Evolutionary conservation across 2,888 invertebrate genomes (phyloP), one percentile per base, ranked within the genome.

Genomic region (Melieria crassipennis): DNA sequence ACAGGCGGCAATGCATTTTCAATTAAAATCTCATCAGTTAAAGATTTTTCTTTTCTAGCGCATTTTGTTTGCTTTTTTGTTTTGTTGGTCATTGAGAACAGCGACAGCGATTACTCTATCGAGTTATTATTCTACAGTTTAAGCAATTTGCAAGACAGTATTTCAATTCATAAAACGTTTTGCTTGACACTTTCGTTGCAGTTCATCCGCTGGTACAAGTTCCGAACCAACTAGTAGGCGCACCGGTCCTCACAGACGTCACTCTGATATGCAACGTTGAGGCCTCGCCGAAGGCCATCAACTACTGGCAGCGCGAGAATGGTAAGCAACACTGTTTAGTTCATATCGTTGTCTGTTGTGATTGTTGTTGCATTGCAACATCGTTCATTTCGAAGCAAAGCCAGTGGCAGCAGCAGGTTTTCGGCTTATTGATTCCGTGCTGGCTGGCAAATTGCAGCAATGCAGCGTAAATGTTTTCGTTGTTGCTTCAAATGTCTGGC

Each of bases 151-250:
- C 30, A 30, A 30, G 3, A 3, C 30, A 30, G 30, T 30, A 30
- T 30, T 30, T 30, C 30, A 30, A 30, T 30, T 30, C 30, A 30
- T 30, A 30, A 30, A 30, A 30, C 30, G 30, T 30, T 30, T 30
- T 30, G 30, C 30, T 30, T 30, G 30, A 0, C 30, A 3, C 30
- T 30, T 30, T 30, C 30, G 3, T 30, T 77, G 10, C 91, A 96
- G 96, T 96, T 90, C 95, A 95, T 87, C 96, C 96, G 66, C 89
- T 95, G 88, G 95, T 96, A 80, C 95, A 95, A 91, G 96, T 96
- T 80, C 95, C 95, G 80, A 96, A 95, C 89, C 96, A 96, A 89
- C 90, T 96, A 85, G 95, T 96, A 75, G 96, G 96, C 50, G 95
- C 95, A 73, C 95, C 95, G 69, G 91, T 92, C 78, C 92, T 93